phyloP scores from a whole-genome alignment of 1,140 invertebrate genomes.

The Drosophila mauritiana region DNA sequence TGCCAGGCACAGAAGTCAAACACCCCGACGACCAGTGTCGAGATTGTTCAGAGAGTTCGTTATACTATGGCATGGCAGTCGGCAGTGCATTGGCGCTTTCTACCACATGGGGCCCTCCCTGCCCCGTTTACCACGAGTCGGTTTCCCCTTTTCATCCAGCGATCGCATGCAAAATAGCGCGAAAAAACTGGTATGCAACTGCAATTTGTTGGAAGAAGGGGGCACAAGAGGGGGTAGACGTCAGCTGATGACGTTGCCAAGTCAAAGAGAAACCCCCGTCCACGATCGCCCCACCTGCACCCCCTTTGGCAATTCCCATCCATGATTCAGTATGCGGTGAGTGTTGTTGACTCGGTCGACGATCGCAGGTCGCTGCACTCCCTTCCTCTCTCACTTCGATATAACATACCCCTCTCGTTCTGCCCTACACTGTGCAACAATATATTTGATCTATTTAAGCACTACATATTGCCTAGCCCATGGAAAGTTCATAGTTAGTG shows the following conservation, averaged over 20 bases:
- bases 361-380: constrained; percentile 75
- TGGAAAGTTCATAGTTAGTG: no score
- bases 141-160: constrained; percentile 4
- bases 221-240: background rate
- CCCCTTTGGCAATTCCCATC: constrained; percentile 38
- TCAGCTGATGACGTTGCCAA: constrained; percentile 55
- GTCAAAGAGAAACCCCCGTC: constrained; percentile 45
- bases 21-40: constrained; percentile 38
- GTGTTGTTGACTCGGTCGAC: constrained; percentile 59
- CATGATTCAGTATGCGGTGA: constrained; percentile 58
- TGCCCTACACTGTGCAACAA: background rate
- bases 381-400: constrained; percentile 4
- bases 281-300: constrained; percentile 5
- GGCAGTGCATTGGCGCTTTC: constrained; percentile 54
- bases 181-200: constrained; percentile 72
- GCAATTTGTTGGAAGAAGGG: constrained; percentile 5
- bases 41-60: constrained; percentile 56
- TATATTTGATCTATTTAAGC: no score
- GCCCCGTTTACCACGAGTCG: background rate
- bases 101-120: constrained; percentile 43
- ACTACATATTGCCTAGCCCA: no score
- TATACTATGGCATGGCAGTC: constrained; percentile 42
- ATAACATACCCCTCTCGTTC: background rate
- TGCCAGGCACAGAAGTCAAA: constrained; percentile 60
- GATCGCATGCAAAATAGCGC: constrained; percentile 72